These are phyloP conservation scores for Epistrophella euchroma DNA, from an alignment of 2,888 invertebrate species.

Conservation along the genomic window DNA sequence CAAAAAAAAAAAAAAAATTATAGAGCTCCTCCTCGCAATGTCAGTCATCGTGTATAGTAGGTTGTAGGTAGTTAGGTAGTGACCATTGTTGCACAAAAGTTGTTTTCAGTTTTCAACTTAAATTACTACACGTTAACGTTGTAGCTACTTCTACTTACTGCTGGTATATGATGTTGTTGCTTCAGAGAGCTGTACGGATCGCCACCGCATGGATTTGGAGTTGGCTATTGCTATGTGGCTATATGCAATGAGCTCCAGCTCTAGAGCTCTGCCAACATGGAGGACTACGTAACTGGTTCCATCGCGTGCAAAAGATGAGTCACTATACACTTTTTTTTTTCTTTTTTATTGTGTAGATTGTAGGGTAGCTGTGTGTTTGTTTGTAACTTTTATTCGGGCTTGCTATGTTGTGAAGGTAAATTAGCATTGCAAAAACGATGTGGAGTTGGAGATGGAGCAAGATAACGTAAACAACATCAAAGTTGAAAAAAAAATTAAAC, in stretches of 20 bases:
- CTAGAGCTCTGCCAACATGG: slow-evolving; percentile 46
- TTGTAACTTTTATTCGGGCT: slow-evolving; percentile 31
- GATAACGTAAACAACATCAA: slow-evolving; percentile 51
- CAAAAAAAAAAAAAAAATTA: slow-evolving; percentile 32
- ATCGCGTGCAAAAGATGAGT: slow-evolving; percentile 74
- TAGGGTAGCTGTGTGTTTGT: slow-evolving; percentile 32
- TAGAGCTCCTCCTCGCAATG: slow-evolving; percentile 52
- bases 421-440: slow-evolving; percentile 73
- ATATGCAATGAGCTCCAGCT: slow-evolving; percentile 22
- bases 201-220: slow-evolving; percentile 58
- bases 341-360: slow-evolving; percentile 17
- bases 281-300: slow-evolving; percentile 61
- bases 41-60: slow-evolving; percentile 28
- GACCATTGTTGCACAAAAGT: slow-evolving; percentile 74
- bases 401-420: slow-evolving; percentile 64
- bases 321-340: slow-evolving; percentile 44
- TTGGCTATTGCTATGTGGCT: not conserved
- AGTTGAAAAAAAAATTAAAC: not conserved
- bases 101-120: slow-evolving; percentile 56
- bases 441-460: slow-evolving; percentile 60
- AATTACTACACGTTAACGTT: slow-evolving; percentile 46
- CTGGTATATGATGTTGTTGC: slow-evolving; percentile 3
- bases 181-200: slow-evolving; percentile 50
- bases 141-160: slow-evolving; percentile 32
- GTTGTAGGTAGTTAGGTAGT: slow-evolving; percentile 26